Base-by-base conservation (phyloP, 2,113 vertebrate genomes). In the Pelobates fuscus region DNA sequence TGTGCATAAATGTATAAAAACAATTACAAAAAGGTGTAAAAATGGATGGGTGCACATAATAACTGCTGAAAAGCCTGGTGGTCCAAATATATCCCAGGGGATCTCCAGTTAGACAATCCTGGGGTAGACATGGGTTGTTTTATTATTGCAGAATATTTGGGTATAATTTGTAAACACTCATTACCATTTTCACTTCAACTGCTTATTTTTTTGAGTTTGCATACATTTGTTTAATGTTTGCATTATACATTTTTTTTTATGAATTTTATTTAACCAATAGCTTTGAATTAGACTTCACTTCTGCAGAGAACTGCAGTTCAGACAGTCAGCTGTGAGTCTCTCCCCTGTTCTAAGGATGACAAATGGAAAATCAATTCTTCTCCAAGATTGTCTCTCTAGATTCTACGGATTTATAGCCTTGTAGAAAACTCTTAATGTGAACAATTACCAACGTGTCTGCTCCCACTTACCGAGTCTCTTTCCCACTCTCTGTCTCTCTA, bases 391-490 rank as follows among this genome's bases (percentile, higher is more conserved):
- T 75, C 71, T 75, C 63, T 75, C 62, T 67, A 75, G 71, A 75
- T 75, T 52, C 63, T 67, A 75, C 32, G 12, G 63, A 75, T 75
- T 75, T 67, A 75, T 75, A 75, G 63, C 71, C 71, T 57, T 75
- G 71, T 67, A 75, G 62, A 67, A 75, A 75, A 75, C 71, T 67
- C 71, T 75, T 75, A 75, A 75, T 75, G 71, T 75, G 71, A 75
- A 75, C 71, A 75, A 75, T 75, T 75, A 75, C 71, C 63, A 67
- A 75, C 71, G 66, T 75, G 71, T 75, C 71, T 66, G 62, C 71
- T 75, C 52, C 63, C 71, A 67, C 71, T 75, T 75, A 75, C 71
- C 8, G 52, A 59, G 30, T 37, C 52, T 14, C 37, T 7, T 55
- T 21, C 62, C 29, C 23, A 43, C 27, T 32, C 46, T 60, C 70